Base-by-base conservation (phyloP, 2,113 vertebrate genomes). In the Naja naja region DNA sequence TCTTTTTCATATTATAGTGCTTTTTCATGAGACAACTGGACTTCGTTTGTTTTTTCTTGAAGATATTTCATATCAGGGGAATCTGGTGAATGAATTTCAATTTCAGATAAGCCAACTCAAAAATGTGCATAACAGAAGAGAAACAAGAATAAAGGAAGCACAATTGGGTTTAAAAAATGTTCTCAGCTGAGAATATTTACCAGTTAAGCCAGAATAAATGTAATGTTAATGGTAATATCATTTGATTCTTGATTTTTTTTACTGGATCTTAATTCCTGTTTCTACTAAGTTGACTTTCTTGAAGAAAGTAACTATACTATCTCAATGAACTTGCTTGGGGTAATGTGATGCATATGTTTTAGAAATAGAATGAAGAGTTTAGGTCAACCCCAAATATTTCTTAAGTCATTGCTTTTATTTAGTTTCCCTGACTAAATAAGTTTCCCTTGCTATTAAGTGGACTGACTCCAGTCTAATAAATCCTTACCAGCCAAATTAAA, bases 101-200 rank as follows among this genome's bases (percentile, higher is more conserved):
- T 25, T 60, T 25, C 56, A 60, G 8, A 60, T 60, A 25, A 60
- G 56, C 56, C 56, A 64, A 64, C 60, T 64, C 60, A 92, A 90
- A 34, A 94, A 92, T 93, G 60, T 92, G 95, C 94, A 94, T 93
- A 95, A 92, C 90, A 96, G 96, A 96, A 93, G 95, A 94, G 94
- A 34, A 96, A 96, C 93, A 95, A 96, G 96, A 96, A 95, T 95
- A 93, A 96, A 93, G 93, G 95, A 96, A 96, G 92, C 49, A 89
- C 94, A 94, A 89, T 23, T 56, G 92, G 94, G 91, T 93, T 95
- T 91, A 93, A 95, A 95, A 81, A 92, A 94, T 45, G 60, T 95
- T 89, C 95, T 93, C 3, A 0, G 10, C 0, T 49, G 39, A 69
- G 89, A 4, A 56, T 96, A 94, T 96, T 97, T 96, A 96, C 94